These are phyloP conservation scores for Myotis yumanensis DNA, from an alignment of 2,113 vertebrate species.

Conservation along the genomic window DNA sequence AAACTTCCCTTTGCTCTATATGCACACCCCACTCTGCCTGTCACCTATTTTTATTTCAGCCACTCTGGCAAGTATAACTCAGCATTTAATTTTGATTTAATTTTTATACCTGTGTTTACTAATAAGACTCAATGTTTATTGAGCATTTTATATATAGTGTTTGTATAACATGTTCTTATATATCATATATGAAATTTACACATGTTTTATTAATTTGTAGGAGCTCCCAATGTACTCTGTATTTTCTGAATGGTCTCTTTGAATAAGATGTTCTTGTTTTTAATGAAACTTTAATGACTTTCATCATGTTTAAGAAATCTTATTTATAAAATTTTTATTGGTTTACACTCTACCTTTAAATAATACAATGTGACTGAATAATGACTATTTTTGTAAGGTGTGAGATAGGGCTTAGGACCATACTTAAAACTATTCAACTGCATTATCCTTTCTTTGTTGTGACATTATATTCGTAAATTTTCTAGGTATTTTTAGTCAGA, in stretches of 20 bases:
- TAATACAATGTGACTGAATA: not conserved
- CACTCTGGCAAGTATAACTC: not conserved
- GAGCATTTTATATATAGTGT: not conserved
- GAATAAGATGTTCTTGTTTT: not conserved
- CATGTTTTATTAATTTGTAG: not conserved
- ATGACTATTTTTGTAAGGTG: not conserved
- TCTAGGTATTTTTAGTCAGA: not conserved
- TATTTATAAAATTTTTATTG: not conserved
- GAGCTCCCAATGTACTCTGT: not conserved
- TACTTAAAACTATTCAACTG: not conserved
- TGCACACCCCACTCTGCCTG: not conserved
- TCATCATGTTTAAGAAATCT: not conserved
- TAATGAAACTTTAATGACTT: not conserved
- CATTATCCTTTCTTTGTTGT: not conserved
- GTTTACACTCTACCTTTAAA: not conserved
- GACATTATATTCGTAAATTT: not conserved
- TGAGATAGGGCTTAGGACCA: not conserved
- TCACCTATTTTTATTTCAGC: not conserved
- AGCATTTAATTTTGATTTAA: not conserved
- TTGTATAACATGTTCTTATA: not conserved
- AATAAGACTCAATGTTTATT: not conserved
- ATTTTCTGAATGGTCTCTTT: not conserved
- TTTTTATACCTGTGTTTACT: not conserved
- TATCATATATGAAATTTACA: not conserved
- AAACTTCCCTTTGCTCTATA: not conserved